Evolutionary conservation across 2,888 invertebrate species (phyloP), one percentile per base, ranked within the genome.

Genomic region (Patella pellucida): DNA sequence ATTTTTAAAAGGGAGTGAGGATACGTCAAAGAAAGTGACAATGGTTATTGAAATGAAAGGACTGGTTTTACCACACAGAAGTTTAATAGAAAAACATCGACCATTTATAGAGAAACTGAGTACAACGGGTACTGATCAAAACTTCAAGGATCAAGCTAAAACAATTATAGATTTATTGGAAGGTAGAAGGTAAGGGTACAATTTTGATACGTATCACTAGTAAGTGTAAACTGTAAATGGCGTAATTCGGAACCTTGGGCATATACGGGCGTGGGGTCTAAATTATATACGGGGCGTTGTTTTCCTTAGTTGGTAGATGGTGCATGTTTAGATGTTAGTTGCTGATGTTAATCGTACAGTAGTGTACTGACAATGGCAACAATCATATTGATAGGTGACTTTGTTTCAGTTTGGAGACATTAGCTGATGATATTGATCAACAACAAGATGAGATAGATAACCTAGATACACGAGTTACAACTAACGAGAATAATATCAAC

Each of bases 91-190:
- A 2, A 62, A n/a, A 62, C 19, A 62, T 62, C 11, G 23, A 62
- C 11, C 62, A 76, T 62, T 62, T 23, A 15, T 62, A 12, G 62
- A 12, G 3, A 62, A 62, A 23, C 4, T 62, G 0, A 62, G 89
- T 91, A 9, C 93, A 1, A 73, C 75, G 19, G 75, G 81, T 14
- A 73, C 74, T 11, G 75, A 81, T 54, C 78, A 82, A 3, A 75
- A 79, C n/a, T 70, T 83, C n/a, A 82, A 80, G 50, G 82, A 85
- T n/a, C 68, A 74, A 12, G 81, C 79, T 68, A 75, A 81, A 41
- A 62, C 78, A 41, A 71, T 87, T 14, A 73, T 88, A 9, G 84
- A 86, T 50, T 78, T 86, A 71, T 82, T 88, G 27, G 88, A 86
- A 67, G 88, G 88, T 7, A 83, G 82, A 78, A 85, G 84, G 88